These are phyloP conservation scores for Corythornis vintsioides DNA, from an alignment of 2,113 vertebrate genomes.

Conservation along the genomic window DNA sequence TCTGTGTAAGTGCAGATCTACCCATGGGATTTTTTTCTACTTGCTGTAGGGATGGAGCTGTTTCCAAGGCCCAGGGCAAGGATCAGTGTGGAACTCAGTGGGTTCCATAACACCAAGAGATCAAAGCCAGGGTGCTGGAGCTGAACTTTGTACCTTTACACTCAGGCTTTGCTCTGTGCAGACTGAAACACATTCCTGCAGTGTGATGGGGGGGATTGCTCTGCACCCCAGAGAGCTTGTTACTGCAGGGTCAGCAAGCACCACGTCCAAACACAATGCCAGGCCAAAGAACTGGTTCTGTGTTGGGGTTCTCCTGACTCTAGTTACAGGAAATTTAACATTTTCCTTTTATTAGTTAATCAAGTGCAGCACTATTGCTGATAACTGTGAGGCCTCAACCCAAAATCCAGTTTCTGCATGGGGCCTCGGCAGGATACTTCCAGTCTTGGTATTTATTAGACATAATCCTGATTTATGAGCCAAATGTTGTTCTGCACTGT, in stretches of 20 bases:
- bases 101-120: not conserved
- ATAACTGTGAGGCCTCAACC: slow-evolving; percentile 27
- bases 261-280: not conserved
- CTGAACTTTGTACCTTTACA: slow-evolving; percentile 14
- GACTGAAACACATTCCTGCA: not conserved
- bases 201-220: not conserved
- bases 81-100: not conserved
- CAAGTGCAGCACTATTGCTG: slow-evolving; percentile 21
- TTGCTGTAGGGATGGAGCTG: not conserved
- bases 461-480: slow-evolving; percentile 47
- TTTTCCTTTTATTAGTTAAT: slow-evolving; percentile 56
- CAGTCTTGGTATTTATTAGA: slow-evolving; percentile 26
- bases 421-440: slow-evolving; percentile 34
- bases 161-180: not conserved
- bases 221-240: slow-evolving; percentile 8
- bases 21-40: not conserved
- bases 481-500: slow-evolving; percentile 22
- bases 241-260: slow-evolving; percentile 40
- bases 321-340: slow-evolving; percentile 36
- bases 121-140: not conserved
- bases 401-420: slow-evolving; percentile 1
- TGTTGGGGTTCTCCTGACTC: not conserved
- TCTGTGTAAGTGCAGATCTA: not conserved
- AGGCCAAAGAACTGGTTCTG: not conserved
- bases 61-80: not conserved